Evolutionary conservation across 2,113 vertebrate species (phyloP).

Genomic region (Pitta sordida): DNA sequence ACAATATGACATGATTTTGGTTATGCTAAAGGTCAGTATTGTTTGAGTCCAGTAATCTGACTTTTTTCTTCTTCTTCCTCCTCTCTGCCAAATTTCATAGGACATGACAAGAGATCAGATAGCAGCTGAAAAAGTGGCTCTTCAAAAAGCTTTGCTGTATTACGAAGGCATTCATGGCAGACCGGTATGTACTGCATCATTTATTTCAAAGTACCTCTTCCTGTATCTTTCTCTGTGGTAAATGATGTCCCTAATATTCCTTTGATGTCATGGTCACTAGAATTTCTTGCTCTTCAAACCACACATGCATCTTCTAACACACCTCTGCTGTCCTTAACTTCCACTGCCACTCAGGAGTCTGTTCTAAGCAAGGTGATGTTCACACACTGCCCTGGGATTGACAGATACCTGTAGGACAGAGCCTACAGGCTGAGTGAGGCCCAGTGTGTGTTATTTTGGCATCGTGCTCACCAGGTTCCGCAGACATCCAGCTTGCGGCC

Average conservation of each 20-base stretch:
- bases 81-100: conserved; percentile 64
- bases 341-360: neutral
- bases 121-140: conserved; percentile 87
- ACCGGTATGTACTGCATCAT: conserved; percentile 78
- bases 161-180: conserved; percentile 94
- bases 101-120: conserved; percentile 98
- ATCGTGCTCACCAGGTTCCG: neutral
- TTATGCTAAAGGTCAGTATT: neutral
- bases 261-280: neutral
- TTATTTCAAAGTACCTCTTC: neutral
- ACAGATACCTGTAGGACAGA: neutral
- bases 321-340: neutral
- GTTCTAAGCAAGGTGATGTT: neutral
- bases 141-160: conserved; percentile 92
- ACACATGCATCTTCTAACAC: neutral
- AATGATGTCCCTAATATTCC: neutral
- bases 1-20: neutral
- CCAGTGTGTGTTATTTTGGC: neutral
- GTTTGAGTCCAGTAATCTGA: neutral
- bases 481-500: neutral
- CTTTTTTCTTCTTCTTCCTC: neutral
- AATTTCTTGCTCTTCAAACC: neutral
- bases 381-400: neutral
- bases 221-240: neutral
- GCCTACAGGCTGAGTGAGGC: neutral